Percentiles rank a stretch among this genome's conserved stretches.
Conservation (phyloP, 2,888 invertebrate genomes). For the Zaprionus lineosus region DNA sequence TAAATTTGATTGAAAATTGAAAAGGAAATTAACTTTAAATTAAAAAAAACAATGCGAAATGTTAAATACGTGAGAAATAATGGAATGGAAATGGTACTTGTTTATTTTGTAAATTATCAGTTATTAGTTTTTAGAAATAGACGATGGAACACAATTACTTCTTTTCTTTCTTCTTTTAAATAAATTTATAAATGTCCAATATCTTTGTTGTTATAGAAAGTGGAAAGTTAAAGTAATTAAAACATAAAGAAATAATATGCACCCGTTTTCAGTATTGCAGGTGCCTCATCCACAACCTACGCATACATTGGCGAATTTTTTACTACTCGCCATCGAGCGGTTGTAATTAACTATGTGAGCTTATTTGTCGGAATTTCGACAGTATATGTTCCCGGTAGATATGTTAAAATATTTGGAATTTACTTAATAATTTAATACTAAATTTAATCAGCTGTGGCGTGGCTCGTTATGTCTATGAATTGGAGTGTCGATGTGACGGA, state of each 20-base stretch:
- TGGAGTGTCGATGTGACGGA: conserved; percentile 76
- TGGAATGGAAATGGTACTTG: no score
- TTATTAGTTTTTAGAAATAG: not conserved
- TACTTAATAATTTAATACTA: not conserved
- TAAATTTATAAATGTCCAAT: no score
- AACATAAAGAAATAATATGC: no score
- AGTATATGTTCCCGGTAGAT: conserved; percentile 78
- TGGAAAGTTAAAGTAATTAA: no score
- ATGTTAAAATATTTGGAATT: not conserved
- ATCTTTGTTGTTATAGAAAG: no score
- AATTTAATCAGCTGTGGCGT: conserved; percentile 70
- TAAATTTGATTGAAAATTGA: not conserved
- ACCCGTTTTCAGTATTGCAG: conserved; percentile 82
- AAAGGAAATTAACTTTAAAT: no score
- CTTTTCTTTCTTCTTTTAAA: not conserved
- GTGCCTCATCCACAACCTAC: conserved; percentile 82
- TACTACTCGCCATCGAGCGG: conserved; percentile 75
- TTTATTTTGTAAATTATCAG: not conserved
- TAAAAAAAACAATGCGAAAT: no score
- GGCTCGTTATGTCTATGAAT: conserved; percentile 76
- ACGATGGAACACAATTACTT: no score
- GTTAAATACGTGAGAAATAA: no score
- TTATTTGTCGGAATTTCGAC: conserved; percentile 81
- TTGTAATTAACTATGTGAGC: conserved; percentile 81
- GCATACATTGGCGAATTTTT: conserved; percentile 83